Base-by-base conservation (phyloP, 1,140 invertebrate genomes). In the Cataglyphis hispanica region DNA sequence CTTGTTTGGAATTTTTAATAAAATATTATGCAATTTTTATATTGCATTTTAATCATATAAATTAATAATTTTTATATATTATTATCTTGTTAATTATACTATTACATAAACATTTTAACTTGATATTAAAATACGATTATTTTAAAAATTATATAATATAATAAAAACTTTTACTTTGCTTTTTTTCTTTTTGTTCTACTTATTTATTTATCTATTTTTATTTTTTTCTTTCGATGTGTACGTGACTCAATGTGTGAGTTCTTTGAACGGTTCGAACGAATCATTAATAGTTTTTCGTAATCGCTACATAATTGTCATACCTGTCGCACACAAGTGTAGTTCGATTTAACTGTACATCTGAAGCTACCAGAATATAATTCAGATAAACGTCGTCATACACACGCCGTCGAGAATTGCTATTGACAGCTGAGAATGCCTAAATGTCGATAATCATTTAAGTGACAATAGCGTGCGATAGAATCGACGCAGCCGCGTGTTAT, bases 371-470 rank as follows among this genome's bases (percentile, higher is more conserved):
- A 13, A 40, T 50, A 50, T 69, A 13, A 61, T 16, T 50, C 19
- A n/a, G 66, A 72, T 40, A 60, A n/a, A 40, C 37, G 31, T 31
- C 16, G 16, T n/a, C 63, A 84, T 58, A 64, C 69, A 76, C 76
- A 60, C 70, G 69, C 34, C 46, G 83, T 50, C 58, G 89, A 84
- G 84, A 90, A 91, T 90, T 89, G 87, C 85, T 78, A 77, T 83
- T 77, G 77, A 77, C 75, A 85, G 89, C 64, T 84, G 85, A 86
- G 69, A 89, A 87, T 89, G 87, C 85, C 78, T 89, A 91, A 91
- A 85, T 89, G 87, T 90, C 89, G 89, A 90, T 90, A 89, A 90
- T 89, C 88, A 77, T 81, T 89, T 83, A 56, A 89, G 70, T 86
- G 86, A 90, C 81, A 87, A 87, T 89, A 87, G 81, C 78, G 75